These are phyloP conservation scores for Cheilosia pagana DNA, from an alignment of 2,888 invertebrate species.

Conservation along the genomic window DNA sequence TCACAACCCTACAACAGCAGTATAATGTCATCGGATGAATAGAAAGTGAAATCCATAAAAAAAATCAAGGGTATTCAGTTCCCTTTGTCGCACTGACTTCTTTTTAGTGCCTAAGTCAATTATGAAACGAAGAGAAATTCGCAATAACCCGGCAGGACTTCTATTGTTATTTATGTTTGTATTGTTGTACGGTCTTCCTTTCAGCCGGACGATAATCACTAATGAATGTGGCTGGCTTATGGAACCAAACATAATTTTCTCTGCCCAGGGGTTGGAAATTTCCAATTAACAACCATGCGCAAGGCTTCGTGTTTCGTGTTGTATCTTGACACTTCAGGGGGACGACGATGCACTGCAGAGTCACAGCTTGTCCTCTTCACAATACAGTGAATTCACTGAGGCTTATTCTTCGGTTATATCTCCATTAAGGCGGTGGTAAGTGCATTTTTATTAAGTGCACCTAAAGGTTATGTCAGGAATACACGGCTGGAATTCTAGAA, in stretches of 20 bases:
- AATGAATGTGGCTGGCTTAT: neutral
- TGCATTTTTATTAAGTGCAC: slow-evolving; percentile 8
- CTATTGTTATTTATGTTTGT: slow-evolving; percentile 1
- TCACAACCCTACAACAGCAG: neutral
- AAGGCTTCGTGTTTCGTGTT: slow-evolving; percentile 11
- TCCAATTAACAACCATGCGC: slow-evolving; percentile 11
- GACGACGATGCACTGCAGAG: neutral
- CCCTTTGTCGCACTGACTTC: neutral
- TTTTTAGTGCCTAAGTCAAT: neutral
- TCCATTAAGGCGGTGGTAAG: slow-evolving; percentile 9
- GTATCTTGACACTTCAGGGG: slow-evolving; percentile 9
- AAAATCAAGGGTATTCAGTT: slow-evolving; percentile 5
- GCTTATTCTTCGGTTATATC: neutral
- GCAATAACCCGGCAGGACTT: slow-evolving; percentile 2
- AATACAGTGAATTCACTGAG: neutral
- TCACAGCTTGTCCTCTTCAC: slow-evolving; percentile 5
- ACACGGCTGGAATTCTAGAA: neutral
- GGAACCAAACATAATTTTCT: slow-evolving; percentile 6
- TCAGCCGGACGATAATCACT: slow-evolving; percentile 6
- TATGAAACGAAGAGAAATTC: neutral
- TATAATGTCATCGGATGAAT: neutral
- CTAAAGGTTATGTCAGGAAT: neutral
- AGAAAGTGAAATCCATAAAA: neutral
- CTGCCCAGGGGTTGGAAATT: neutral
- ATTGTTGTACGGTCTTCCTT: slow-evolving; percentile 5